Base-by-base conservation (phyloP, 1,140 invertebrate species). In the Paralvinella palmiformis region DNA sequence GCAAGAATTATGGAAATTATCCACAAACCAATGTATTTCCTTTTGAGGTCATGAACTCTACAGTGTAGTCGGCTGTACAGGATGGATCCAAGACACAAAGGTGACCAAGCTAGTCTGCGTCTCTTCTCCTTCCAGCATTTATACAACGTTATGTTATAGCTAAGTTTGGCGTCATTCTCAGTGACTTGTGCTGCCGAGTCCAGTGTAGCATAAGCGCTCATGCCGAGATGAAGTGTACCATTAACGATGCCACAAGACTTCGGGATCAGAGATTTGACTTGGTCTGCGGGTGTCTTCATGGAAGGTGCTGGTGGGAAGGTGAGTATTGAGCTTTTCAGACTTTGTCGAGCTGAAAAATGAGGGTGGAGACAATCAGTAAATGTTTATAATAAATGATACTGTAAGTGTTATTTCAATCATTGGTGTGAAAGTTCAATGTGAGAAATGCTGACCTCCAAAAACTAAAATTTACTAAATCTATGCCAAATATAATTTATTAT, bases 221-320 rank as follows among this genome's bases (percentile, higher is more conserved):
- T 66, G 59, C 65, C 71, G 1, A 75, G 33, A 59, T 69, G 71
- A 55, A 75, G 68, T 33, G 67, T 59, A 31, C 63, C 66, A 24
- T 68, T 64, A 17, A 17, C 15, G 0, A 65, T 62, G 36, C 58
- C 48, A 24, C 24, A 29, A n/a, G 32, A 24, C 17, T 29, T 56
- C 27, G 73, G 71, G 41, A 75, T 53, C 1, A 78, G 64, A 7
- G 24, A 20, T 13, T 71, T 59, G 1, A 78, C 20, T 56, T 72
- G 68, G 20, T 70, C 68, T 7, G 53, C 24, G 20, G 61, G 27
- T 24, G 59, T 52, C 13, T 62, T 41, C 62, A 69, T 71, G 3
- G 70, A 66, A 1, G 71, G 72, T 15, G 74, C 68, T 62, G 69
- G 63, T 1, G 77, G 77, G 59, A 79, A 79, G 13, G 69, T 71